These are phyloP conservation scores for Pelochelys cantorii DNA, from an alignment of 2,797 vertebrate genomes.

Conservation along the genomic window DNA sequence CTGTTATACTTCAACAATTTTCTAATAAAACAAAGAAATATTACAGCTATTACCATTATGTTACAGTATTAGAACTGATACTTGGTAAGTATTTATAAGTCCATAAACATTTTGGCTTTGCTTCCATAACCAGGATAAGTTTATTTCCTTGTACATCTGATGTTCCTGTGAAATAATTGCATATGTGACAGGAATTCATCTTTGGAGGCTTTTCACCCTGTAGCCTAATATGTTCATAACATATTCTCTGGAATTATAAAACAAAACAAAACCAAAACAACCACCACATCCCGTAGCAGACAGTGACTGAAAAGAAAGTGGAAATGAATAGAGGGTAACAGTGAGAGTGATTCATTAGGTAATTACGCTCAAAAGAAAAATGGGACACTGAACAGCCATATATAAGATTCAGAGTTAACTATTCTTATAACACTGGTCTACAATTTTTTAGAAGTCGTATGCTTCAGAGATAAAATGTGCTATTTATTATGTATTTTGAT, in stretches of 20 bases:
- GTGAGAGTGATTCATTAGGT: constrained; percentile 52
- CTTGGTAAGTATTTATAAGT: not conserved
- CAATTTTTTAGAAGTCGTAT: too few species aligned
- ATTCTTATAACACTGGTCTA: too few species aligned
- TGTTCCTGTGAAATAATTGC: constrained; percentile 12
- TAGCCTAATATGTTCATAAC: constrained; percentile 11
- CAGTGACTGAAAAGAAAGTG: not conserved
- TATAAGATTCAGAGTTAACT: constrained; percentile 67
- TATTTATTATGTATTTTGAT: too few species aligned
- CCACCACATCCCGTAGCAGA: not conserved
- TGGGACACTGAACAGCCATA: constrained; percentile 60
- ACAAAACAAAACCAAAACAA: not conserved
- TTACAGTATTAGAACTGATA: not conserved
- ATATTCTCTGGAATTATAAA: constrained; percentile 7
- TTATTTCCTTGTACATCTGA: constrained; percentile 30
- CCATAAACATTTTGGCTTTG: constrained; percentile 1
- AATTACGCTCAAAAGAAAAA: constrained; percentile 74
- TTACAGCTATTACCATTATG: not conserved
- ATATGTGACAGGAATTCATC: constrained; percentile 5
- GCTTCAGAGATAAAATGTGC: too few species aligned
- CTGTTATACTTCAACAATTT: not conserved
- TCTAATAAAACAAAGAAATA: not conserved
- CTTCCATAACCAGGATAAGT: not conserved
- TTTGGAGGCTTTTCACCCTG: not conserved
- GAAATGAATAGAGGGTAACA: constrained; percentile 51